Evolutionary conservation across 2,797 vertebrate species (phyloP).

Genomic region (Austrolebias charrua): DNA sequence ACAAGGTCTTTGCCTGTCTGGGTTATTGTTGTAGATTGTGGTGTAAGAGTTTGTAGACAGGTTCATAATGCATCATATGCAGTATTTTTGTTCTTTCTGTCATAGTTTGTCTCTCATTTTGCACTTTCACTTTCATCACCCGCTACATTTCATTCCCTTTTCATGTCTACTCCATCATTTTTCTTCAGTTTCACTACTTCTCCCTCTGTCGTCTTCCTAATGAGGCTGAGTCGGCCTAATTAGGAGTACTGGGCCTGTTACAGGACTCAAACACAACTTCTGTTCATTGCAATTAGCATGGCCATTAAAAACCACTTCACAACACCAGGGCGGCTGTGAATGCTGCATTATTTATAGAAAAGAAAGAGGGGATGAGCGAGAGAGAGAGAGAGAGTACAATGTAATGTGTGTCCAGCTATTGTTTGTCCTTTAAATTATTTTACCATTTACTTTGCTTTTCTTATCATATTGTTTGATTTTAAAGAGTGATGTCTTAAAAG

Average conservation of each 20-base stretch:
- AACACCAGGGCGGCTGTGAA: conserved; percentile 66
- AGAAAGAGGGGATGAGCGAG: conserved; percentile 47
- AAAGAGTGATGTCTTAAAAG: neutral
- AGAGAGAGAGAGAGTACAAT: conserved; percentile 4
- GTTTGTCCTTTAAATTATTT: neutral
- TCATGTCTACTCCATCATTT: conserved; percentile 46
- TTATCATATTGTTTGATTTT: neutral
- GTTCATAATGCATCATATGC: no score
- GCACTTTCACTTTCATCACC: conserved; percentile 14
- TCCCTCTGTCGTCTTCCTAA: conserved; percentile 23
- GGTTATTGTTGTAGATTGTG: no score
- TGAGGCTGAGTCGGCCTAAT: conserved; percentile 87
- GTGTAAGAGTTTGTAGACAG: no score
- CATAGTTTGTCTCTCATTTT: neutral
- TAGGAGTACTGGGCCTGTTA: conserved; percentile 88
- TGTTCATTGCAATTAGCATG: conserved; percentile 93
- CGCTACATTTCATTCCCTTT: neutral
- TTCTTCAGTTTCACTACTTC: conserved; percentile 71
- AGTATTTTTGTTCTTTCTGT: neutral
- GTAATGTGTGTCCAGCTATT: neutral
- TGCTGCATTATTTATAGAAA: conserved; percentile 67
- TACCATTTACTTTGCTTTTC: neutral
- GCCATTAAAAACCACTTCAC: conserved; percentile 87
- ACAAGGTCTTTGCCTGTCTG: no score
- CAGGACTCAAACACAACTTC: conserved; percentile 89